Conservation (phyloP, 2,888 invertebrate species). For the Alcis repandata region DNA sequence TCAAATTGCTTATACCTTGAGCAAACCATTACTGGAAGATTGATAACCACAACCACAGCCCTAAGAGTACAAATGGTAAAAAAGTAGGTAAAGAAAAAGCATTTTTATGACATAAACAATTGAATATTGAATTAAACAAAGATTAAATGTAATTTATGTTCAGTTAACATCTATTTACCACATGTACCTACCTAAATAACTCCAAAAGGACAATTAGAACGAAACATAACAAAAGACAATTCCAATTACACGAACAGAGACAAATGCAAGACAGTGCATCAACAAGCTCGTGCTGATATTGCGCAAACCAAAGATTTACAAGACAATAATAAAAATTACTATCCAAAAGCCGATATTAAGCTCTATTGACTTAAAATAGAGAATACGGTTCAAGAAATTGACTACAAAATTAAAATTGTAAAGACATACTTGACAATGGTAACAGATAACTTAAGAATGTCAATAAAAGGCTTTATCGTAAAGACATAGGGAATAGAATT, state of each 20-base stretch:
- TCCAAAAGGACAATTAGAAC: constrained; percentile 45
- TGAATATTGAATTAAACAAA: too few relatives aligned
- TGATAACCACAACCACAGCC: too few relatives aligned
- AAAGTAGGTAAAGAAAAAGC: too few relatives aligned
- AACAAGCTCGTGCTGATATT: constrained; percentile 67
- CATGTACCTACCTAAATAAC: constrained; percentile 10
- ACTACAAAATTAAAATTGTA: constrained; percentile 54
- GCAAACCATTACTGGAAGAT: too few relatives aligned
- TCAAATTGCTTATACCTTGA: too few relatives aligned
- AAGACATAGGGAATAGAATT: constrained; percentile 50
- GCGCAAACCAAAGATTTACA: constrained; percentile 65
- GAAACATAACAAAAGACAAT: constrained; percentile 49
- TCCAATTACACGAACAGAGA: constrained; percentile 57
- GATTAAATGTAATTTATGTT: too few relatives aligned
- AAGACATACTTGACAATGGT: constrained; percentile 37
- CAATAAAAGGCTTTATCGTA: constrained; percentile 53
- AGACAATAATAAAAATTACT: constrained; percentile 50
- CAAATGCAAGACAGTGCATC: constrained; percentile 61
- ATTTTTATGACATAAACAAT: too few relatives aligned
- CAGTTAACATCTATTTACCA: too few relatives aligned
- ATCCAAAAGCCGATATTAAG: constrained; percentile 48
- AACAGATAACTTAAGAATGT: constrained; percentile 36
- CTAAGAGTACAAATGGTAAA: too few relatives aligned
- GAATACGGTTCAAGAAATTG: constrained; percentile 45
- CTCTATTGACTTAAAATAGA: constrained; percentile 52